Percentiles rank a stretch among this genome's conserved stretches.
phyloP scores from a whole-genome alignment of 1,140 invertebrate genomes.

The Habropoda laboriosa region DNA sequence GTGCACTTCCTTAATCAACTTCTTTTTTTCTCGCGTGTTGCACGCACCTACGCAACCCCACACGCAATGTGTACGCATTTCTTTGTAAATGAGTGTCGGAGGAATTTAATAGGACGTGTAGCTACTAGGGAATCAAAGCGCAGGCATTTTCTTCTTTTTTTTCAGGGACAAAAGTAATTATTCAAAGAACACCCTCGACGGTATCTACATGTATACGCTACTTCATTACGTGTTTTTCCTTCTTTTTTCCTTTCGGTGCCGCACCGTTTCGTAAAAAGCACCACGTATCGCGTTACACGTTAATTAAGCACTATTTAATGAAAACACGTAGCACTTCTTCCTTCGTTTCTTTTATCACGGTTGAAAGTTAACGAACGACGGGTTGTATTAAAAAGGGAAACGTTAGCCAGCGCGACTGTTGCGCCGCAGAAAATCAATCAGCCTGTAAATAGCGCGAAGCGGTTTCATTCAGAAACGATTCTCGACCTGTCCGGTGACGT shows the following conservation, averaged over 20 bases:
- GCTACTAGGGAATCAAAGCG: slow-evolving; percentile 39
- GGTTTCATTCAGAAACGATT: slow-evolving; percentile 15
- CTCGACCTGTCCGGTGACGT: no score
- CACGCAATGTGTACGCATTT: slow-evolving; percentile 44
- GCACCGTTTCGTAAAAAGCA: neutral
- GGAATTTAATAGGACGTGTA: slow-evolving; percentile 3
- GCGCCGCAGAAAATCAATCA: neutral
- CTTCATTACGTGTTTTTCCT: neutral
- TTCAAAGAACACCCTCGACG: neutral
- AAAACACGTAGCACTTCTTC: neutral
- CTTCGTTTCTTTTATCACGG: neutral
- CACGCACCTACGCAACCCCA: slow-evolving; percentile 45
- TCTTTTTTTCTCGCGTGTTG: slow-evolving; percentile 48
- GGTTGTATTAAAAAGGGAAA: no score
- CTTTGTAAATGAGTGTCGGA: slow-evolving; percentile 2
- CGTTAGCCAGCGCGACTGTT: neutral
- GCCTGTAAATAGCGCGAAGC: neutral
- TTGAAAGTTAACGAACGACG: neutral
- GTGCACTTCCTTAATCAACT: slow-evolving; percentile 56
- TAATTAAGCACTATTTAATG: slow-evolving; percentile 9
- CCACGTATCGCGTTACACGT: neutral
- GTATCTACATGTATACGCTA: neutral
- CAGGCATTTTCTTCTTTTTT: no score
- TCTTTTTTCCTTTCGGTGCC: no score
- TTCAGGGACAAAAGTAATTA: slow-evolving; percentile 10